Conservation (phyloP, 2,113 vertebrate genomes). For the Cebidichthys violaceus region DNA sequence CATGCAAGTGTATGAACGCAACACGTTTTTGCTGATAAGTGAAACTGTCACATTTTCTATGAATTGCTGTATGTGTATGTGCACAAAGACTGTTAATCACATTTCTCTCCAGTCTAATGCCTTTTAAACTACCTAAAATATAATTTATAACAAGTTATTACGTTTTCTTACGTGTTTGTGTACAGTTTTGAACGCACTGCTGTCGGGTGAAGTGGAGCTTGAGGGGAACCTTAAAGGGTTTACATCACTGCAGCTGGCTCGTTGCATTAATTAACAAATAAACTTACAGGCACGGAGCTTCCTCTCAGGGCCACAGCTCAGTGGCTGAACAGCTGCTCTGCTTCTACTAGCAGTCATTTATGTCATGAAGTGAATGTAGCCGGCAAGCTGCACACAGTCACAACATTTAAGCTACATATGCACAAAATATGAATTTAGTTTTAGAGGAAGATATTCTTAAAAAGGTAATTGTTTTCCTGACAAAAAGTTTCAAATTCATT, state of each 20-base stretch:
- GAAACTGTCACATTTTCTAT: constrained; percentile 47
- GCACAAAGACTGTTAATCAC: constrained; percentile 25
- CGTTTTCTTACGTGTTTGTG: not conserved
- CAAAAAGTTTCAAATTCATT: not conserved
- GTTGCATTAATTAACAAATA: constrained; percentile 49
- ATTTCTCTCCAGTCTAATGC: constrained; percentile 16
- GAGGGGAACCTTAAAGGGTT: constrained; percentile 24
- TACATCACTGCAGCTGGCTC: constrained; percentile 44
- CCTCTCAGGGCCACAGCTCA: not conserved
- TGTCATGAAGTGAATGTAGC: not conserved
- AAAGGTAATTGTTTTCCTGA: not conserved
- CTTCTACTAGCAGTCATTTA: constrained; percentile 10
- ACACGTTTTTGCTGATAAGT: not conserved
- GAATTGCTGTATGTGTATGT: constrained; percentile 8
- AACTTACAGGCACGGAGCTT: not conserved
- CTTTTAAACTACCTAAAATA: constrained; percentile 53
- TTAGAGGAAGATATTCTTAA: not conserved
- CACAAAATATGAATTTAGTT: not conserved
- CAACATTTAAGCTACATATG: not conserved
- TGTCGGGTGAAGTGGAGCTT: constrained; percentile 22
- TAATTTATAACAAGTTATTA: constrained; percentile 37
- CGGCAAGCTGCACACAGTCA: not conserved
- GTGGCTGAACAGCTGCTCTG: constrained; percentile 55
- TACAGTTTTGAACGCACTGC: no score
- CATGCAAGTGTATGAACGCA: not conserved